Conservation (phyloP, 2,888 invertebrate species). For the Pammene aurita region DNA sequence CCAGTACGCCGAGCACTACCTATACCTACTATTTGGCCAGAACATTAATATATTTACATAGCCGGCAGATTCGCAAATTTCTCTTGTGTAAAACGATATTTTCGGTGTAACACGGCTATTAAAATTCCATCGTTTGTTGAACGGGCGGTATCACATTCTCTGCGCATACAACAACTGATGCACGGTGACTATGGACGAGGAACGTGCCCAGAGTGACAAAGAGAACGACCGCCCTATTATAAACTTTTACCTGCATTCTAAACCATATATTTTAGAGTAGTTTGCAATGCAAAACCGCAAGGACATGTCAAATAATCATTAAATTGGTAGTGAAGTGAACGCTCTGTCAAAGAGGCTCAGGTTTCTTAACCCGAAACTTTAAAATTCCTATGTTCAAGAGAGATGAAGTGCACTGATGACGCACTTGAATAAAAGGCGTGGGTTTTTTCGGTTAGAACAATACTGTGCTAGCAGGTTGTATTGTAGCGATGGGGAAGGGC, state of each 20-base stretch:
- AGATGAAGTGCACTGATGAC: conserved; percentile 47
- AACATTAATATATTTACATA: conserved; percentile 14
- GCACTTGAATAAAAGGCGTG: conserved; percentile 60
- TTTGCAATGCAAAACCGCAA: conserved; percentile 45
- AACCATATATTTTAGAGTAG: conserved; percentile 56
- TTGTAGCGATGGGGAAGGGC: conserved; percentile 59
- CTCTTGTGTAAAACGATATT: conserved; percentile 30
- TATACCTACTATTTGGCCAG: neutral
- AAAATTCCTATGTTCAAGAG: conserved; percentile 60
- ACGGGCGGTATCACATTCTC: conserved; percentile 53
- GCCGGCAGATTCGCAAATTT: conserved; percentile 21
- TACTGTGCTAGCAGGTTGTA: conserved; percentile 67
- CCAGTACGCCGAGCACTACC: neutral
- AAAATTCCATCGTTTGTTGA: conserved; percentile 61
- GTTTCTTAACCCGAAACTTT: conserved; percentile 16
- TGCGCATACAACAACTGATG: conserved; percentile 52
- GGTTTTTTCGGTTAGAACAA: conserved; percentile 69
- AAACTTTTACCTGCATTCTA: conserved; percentile 60
- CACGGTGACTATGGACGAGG: conserved; percentile 48
- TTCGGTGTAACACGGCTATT: conserved; percentile 52
- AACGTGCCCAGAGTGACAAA: conserved; percentile 68
- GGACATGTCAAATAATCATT: conserved; percentile 10
- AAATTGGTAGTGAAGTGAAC: conserved; percentile 1
- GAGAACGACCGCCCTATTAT: conserved; percentile 54
- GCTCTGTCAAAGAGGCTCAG: conserved; percentile 40